phyloP scores from a whole-genome alignment of 2,888 invertebrate genomes.

The Ferdinandea cuprea region DNA sequence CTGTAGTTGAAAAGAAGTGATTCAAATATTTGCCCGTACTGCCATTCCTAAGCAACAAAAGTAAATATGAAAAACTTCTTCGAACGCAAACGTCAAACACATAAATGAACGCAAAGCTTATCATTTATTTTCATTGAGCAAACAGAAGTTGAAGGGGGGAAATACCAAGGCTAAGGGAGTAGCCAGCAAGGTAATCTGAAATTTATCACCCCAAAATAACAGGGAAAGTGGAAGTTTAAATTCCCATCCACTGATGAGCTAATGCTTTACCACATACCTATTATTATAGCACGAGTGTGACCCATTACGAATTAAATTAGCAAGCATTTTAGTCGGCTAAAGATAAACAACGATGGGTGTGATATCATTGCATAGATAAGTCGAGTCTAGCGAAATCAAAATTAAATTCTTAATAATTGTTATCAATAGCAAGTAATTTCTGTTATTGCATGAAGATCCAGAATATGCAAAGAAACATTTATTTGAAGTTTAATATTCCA shows the following conservation, averaged over 20 bases:
- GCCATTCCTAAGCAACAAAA: no score
- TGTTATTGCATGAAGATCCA: conserved; percentile 9
- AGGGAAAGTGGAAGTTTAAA: conserved; percentile 24
- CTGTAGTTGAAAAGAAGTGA: no score
- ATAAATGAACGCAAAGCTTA: background rate
- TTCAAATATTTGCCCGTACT: no score
- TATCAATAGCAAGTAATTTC: conserved; percentile 29
- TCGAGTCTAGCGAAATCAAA: background rate
- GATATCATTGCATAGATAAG: conserved; percentile 64
- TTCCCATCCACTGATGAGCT: conserved; percentile 29
- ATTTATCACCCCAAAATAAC: background rate
- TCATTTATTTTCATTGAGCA: background rate
- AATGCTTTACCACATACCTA: conserved; percentile 12
- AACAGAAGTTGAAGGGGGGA: background rate
- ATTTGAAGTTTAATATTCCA: conserved; percentile 36
- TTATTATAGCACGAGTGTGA: conserved; percentile 3
- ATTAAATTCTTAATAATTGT: conserved; percentile 6
- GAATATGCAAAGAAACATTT: no score
- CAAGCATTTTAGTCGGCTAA: conserved; percentile 3
- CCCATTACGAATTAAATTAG: background rate
- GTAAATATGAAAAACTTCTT: background rate
- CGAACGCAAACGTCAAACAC: background rate
- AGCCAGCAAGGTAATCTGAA: conserved; percentile 4
- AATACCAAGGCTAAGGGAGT: conserved; percentile 18
- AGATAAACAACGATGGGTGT: conserved; percentile 47